These are phyloP conservation scores for Macrostomum cliftonense DNA, from an alignment of 2,888 invertebrate species.

Conservation along the genomic window DNA sequence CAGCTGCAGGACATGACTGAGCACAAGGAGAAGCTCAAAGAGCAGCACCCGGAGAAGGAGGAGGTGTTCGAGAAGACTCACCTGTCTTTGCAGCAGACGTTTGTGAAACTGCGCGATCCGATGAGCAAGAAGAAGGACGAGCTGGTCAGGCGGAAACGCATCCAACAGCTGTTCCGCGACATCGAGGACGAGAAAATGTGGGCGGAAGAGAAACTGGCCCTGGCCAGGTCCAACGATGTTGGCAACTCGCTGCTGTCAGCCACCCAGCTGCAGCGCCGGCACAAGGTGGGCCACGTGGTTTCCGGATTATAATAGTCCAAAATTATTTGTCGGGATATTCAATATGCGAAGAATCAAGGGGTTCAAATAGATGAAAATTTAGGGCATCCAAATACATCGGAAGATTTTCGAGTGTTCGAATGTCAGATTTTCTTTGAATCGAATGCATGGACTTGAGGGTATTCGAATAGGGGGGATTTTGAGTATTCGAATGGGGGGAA, in stretches of 20 bases:
- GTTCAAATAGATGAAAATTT: too few species aligned
- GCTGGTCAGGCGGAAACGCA: slow-evolving; percentile 73
- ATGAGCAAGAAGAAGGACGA: slow-evolving; percentile 66
- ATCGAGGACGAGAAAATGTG: slow-evolving; percentile 94
- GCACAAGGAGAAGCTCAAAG: slow-evolving; percentile 57
- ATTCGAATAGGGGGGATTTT: too few species aligned
- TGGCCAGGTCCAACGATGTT: slow-evolving; percentile 59
- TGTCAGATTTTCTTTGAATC: too few species aligned
- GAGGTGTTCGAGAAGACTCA: slow-evolving; percentile 87
- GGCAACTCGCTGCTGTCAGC: slow-evolving; percentile 95
- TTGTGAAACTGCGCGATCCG: slow-evolving; percentile 58
- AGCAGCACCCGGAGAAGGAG: slow-evolving; percentile 82
- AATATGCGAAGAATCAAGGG: neutral
- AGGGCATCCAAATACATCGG: too few species aligned
- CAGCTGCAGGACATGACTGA: slow-evolving; percentile 56
- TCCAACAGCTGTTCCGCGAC: slow-evolving; percentile 68
- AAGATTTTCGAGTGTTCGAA: too few species aligned
- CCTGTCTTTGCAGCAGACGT: slow-evolving; percentile 69
- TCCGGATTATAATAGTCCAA: neutral
- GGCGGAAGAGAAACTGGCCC: slow-evolving; percentile 88
- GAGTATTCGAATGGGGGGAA: too few species aligned
- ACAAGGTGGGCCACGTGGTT: slow-evolving; percentile 68
- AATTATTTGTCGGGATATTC: neutral
- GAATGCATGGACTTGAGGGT: too few species aligned
- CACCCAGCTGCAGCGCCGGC: slow-evolving; percentile 58